These are phyloP conservation scores for Osmerus eperlanus DNA, from an alignment of 2,113 vertebrate species.

Conservation along the genomic window DNA sequence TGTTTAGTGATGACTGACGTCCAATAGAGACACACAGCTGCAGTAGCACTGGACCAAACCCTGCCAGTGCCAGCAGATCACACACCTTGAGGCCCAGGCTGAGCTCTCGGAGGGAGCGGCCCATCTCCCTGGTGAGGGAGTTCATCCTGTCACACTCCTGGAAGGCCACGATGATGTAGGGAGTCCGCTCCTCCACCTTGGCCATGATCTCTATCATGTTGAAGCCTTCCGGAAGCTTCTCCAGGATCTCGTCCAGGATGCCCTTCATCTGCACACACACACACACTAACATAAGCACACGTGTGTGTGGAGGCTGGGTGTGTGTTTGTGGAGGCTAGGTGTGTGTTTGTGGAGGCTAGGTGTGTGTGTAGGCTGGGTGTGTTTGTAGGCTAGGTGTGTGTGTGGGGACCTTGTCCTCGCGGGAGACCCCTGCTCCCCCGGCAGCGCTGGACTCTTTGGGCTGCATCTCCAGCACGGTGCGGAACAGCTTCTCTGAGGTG, in stretches of 20 bases:
- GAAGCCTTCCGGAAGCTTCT: constrained; percentile 77
- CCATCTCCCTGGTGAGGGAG: constrained; percentile 69
- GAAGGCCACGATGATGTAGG: constrained; percentile 72
- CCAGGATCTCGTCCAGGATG: constrained; percentile 76
- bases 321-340: too few relatives aligned
- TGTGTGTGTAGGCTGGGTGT: too few relatives aligned
- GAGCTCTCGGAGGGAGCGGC: constrained; percentile 69
- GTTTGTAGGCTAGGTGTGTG: too few relatives aligned
- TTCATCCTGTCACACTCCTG: constrained; percentile 85
- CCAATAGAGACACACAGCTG: too few relatives aligned
- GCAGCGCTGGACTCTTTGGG: constrained; percentile 55
- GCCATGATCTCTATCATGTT: constrained; percentile 74
- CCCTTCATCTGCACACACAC: constrained; percentile 69
- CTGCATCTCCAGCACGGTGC: constrained; percentile 75
- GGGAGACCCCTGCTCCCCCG: constrained; percentile 40
- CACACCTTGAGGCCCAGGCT: constrained; percentile 76
- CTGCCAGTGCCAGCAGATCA: too few relatives aligned
- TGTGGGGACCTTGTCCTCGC: constrained; percentile 76
- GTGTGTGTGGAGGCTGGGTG: too few relatives aligned
- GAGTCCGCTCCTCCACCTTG: constrained; percentile 71
- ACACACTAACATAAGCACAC: neutral
- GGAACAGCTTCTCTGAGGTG: constrained; percentile 79
- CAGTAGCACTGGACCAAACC: too few relatives aligned
- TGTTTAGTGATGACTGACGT: too few relatives aligned
- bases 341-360: too few relatives aligned